Conservation (phyloP, 1,140 invertebrate species). For the Battus philenor region DNA sequence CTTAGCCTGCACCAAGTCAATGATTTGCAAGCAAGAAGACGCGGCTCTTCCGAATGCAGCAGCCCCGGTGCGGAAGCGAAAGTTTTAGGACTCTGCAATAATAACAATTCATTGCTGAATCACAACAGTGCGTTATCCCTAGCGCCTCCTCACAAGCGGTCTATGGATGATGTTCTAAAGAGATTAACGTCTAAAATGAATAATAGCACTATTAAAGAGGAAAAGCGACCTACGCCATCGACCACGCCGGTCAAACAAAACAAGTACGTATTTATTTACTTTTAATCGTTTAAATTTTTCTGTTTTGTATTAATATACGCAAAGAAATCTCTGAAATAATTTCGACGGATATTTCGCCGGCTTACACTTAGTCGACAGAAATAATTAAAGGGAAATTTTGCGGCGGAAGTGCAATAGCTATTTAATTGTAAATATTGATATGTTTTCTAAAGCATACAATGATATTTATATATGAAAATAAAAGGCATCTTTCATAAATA, state of each 20-base stretch:
- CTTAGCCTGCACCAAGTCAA: slow-evolving; percentile 75
- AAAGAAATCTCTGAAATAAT: neutral
- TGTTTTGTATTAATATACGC: neutral
- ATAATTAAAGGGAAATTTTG: too few relatives aligned
- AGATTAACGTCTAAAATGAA: slow-evolving; percentile 88
- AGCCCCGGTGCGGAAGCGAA: slow-evolving; percentile 79
- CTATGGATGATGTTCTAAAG: slow-evolving; percentile 93
- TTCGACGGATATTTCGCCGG: too few relatives aligned
- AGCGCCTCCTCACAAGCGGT: slow-evolving; percentile 76
- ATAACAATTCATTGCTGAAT: slow-evolving; percentile 72
- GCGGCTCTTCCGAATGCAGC: slow-evolving; percentile 82
- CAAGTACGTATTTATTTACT: slow-evolving; percentile 57
- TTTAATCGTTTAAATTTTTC: neutral
- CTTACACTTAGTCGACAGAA: too few relatives aligned
- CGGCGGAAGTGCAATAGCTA: too few relatives aligned
- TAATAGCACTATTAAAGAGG: slow-evolving; percentile 80
- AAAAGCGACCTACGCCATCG: slow-evolving; percentile 80
- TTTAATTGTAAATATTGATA: too few relatives aligned
- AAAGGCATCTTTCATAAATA: too few relatives aligned
- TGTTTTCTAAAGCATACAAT: too few relatives aligned
- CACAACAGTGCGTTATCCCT: slow-evolving; percentile 69
- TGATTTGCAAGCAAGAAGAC: slow-evolving; percentile 64
- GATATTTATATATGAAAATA: too few relatives aligned
- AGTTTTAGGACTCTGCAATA: slow-evolving; percentile 71
- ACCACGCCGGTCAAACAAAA: slow-evolving; percentile 78